These are phyloP conservation scores for Euspilapteryx auroguttella DNA, from an alignment of 2,888 invertebrate genomes.

Conservation along the genomic window DNA sequence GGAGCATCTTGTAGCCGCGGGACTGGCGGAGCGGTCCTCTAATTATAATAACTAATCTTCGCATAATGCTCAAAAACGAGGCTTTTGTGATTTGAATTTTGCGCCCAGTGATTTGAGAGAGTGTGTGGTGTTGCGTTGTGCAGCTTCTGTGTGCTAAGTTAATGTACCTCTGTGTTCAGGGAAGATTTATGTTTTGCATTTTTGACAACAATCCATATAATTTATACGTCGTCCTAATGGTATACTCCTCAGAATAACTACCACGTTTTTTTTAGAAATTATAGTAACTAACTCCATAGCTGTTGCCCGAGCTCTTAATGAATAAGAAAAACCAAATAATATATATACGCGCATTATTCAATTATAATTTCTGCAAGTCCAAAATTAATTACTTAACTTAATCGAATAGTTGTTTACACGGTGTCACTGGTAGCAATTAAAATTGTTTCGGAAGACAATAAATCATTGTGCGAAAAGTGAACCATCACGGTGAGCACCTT, in stretches of 20 bases:
- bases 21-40: constrained; percentile 24
- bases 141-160: no score
- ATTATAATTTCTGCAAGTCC: no score
- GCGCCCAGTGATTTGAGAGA: constrained; percentile 4
- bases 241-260: no score
- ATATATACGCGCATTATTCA: no score
- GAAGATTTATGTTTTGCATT: no score
- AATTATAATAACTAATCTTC: constrained; percentile 55
- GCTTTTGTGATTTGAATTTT: constrained; percentile 14
- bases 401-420: constrained; percentile 61
- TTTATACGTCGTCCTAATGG: no score
- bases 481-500: constrained; percentile 52
- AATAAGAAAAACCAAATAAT: no score
- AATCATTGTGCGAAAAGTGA: constrained; percentile 57
- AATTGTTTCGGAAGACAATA: constrained; percentile 55
- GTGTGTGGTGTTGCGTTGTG: constrained; percentile 15
- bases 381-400: constrained; percentile 53
- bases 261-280: no score
- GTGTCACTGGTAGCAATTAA: constrained; percentile 58
- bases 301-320: no score
- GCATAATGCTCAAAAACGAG: constrained; percentile 26
- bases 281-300: no score
- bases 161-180: no score
- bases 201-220: no score
- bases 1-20: constrained; percentile 55